These are phyloP conservation scores for Acanthochromis polyacanthus DNA, from an alignment of 2,113 vertebrate species.

Conservation along the genomic window DNA sequence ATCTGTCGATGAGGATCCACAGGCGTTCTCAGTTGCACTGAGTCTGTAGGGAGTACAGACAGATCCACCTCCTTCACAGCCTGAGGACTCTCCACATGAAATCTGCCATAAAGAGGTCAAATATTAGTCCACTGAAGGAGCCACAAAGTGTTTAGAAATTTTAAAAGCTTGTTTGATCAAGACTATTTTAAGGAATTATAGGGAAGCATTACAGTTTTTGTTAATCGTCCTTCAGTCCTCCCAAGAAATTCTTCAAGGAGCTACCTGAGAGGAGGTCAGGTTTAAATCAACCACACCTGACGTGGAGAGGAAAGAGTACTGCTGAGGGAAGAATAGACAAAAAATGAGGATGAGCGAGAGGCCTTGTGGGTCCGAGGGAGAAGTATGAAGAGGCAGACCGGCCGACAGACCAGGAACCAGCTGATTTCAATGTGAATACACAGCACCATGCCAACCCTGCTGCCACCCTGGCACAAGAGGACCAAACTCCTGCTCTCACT, in stretches of 20 bases:
- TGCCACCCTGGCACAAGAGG: conserved; percentile 48
- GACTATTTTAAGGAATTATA: neutral
- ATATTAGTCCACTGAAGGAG: neutral
- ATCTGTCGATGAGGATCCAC: conserved; percentile 70
- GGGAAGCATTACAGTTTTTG: neutral
- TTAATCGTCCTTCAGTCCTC: neutral
- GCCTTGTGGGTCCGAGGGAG: conserved; percentile 17
- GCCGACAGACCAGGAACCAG: conserved; percentile 13
- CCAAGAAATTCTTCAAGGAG: neutral
- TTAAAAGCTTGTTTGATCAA: conserved; percentile 1
- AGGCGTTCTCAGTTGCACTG: conserved; percentile 64
- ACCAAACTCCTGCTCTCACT: conserved; percentile 55
- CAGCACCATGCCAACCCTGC: conserved; percentile 65
- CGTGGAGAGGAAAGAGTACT: neutral
- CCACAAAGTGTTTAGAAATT: neutral
- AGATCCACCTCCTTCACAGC: conserved; percentile 34
- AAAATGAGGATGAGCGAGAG: conserved; percentile 22
- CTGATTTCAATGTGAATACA: conserved; percentile 63
- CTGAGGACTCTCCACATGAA: neutral
- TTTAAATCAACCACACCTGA: neutral
- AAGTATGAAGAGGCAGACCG: conserved; percentile 48
- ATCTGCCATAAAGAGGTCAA: neutral
- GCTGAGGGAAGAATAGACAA: neutral
- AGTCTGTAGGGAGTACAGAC: conserved; percentile 42
- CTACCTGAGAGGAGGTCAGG: neutral